A percentile compares a stretch with the other conserved stretches of the same genome.
These are phyloP conservation scores for Epirrhoe alternata DNA, from an alignment of 2,888 invertebrate genomes.

Conservation along the genomic window DNA sequence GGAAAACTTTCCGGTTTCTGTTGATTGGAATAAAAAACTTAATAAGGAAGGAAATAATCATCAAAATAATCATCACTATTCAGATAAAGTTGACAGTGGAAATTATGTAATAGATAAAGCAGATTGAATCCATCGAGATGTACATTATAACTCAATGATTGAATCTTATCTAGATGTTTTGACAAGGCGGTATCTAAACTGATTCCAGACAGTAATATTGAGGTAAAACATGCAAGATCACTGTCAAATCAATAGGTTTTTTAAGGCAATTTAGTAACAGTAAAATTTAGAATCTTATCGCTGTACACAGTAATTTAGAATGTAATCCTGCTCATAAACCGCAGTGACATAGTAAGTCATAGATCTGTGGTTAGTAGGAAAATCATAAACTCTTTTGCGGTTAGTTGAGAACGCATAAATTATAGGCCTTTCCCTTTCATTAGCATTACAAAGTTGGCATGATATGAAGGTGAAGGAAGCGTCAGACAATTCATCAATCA, in stretches of 20 bases:
- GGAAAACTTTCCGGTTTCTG: slow-evolving; percentile 23
- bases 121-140: no score
- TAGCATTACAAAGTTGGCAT: slow-evolving; percentile 3
- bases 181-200: slow-evolving; percentile 1
- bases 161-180: slow-evolving; percentile 6
- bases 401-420: slow-evolving; percentile 2
- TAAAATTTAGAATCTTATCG: neutral
- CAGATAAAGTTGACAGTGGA: slow-evolving; percentile 7
- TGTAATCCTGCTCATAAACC: neutral
- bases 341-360: slow-evolving; percentile 12
- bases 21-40: slow-evolving; percentile 17
- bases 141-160: no score
- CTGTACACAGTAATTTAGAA: neutral
- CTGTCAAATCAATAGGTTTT: neutral
- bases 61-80: neutral
- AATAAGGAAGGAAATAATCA: no score
- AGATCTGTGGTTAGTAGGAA: slow-evolving; percentile 8
- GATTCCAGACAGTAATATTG: neutral
- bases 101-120: slow-evolving; percentile 18
- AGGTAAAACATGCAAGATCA: slow-evolving; percentile 12
- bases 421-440: neutral
- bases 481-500: neutral
- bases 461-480: slow-evolving; percentile 1
- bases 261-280: neutral
- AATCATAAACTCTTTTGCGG: slow-evolving; percentile 1